These are phyloP conservation scores for Meloidogyne floridensis DNA, from an alignment of 1,140 invertebrate species.

Conservation along the genomic window DNA sequence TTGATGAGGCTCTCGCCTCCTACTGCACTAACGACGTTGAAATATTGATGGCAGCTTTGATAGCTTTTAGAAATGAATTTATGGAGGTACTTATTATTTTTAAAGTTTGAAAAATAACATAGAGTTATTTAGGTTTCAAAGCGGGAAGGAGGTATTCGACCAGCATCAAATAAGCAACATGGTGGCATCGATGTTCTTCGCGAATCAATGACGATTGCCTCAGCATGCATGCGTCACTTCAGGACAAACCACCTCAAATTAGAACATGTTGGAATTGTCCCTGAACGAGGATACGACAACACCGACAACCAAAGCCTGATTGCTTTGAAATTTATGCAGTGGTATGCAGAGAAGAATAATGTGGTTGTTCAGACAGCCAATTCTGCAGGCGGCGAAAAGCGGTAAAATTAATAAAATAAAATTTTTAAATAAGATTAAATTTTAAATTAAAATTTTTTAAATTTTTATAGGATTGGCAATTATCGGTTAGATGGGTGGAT, in stretches of 20 bases:
- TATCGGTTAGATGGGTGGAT: constrained; percentile 10
- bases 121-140: too few relatives aligned
- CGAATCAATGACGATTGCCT: constrained; percentile 3
- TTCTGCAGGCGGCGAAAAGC: background rate
- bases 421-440: too few relatives aligned
- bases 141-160: too few relatives aligned
- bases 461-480: background rate
- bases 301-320: background rate
- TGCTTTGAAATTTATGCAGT: constrained; percentile 12
- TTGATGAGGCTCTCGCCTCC: too few relatives aligned
- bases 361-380: background rate
- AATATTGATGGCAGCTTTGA: too few relatives aligned
- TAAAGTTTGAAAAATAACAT: too few relatives aligned
- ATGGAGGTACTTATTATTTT: too few relatives aligned
- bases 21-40: background rate
- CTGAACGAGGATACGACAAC: constrained; percentile 8
- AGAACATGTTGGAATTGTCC: background rate
- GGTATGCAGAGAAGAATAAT: constrained; percentile 6
- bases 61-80: too few relatives aligned
- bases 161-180: too few relatives aligned
- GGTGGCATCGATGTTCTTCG: background rate
- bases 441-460: too few relatives aligned
- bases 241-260: too few relatives aligned
- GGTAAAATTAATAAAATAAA: too few relatives aligned
- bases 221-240: background rate